Percentiles rank a stretch among this genome's conserved stretches.
These are phyloP conservation scores for Thymelicus acteon DNA, from an alignment of 2,888 invertebrate species.

Conservation along the genomic window DNA sequence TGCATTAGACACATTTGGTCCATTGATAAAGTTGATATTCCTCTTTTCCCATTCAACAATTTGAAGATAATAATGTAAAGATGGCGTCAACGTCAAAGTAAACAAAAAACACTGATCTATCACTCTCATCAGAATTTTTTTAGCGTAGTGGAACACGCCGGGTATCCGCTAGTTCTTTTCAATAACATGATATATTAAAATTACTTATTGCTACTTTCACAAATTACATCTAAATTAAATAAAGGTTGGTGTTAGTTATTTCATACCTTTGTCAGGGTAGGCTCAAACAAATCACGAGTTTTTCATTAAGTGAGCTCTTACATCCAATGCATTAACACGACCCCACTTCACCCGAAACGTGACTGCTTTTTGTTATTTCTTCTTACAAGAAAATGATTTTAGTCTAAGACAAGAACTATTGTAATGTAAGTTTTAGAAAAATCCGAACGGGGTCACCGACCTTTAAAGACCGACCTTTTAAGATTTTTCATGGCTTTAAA, in stretches of 20 bases:
- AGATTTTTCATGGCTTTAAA: neutral
- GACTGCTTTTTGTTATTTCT: slow-evolving; percentile 41
- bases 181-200: too few species aligned
- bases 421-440: neutral
- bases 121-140: too few species aligned
- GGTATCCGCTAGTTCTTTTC: too few species aligned
- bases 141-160: too few species aligned
- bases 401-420: slow-evolving; percentile 2
- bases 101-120: too few species aligned
- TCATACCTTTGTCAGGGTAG: neutral
- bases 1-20: too few species aligned
- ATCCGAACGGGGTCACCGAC: neutral
- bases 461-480: neutral
- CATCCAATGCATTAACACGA: slow-evolving; percentile 45
- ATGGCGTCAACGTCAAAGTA: too few species aligned
- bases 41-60: too few species aligned
- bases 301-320: slow-evolving; percentile 50
- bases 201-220: too few species aligned
- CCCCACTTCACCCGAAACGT: slow-evolving; percentile 48
- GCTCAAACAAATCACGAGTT: slow-evolving; percentile 44
- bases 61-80: too few species aligned
- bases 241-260: neutral
- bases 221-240: too few species aligned
- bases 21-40: too few species aligned
- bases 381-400: slow-evolving; percentile 20